Base-by-base conservation (phyloP, 2,113 vertebrate species). In the Actinemys pallida region DNA sequence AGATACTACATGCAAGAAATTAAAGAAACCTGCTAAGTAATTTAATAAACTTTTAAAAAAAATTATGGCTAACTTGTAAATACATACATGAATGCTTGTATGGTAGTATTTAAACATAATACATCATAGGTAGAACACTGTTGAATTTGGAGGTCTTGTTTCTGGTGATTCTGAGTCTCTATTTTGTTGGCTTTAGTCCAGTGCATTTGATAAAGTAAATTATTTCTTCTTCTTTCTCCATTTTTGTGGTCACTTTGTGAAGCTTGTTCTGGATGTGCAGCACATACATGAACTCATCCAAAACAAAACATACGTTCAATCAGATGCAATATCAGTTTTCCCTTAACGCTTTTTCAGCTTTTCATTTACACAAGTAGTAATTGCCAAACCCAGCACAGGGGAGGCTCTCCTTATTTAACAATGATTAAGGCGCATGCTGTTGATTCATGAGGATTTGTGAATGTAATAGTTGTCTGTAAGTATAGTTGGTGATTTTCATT, bases 331-430 rank as follows among this genome's bases (percentile, higher is more conserved):
- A 45, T 2, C 53, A 5, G 13, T 81, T 92, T 95, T 50, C 47
- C 57, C 78, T 62, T 6, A 0, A 54, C 31, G 31, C 82, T 91
- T 84, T 78, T 8, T 59, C 81, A 93, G 56, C 45, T 92, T 10
- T 1, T 72, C 89, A 93, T 83, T 94, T 87, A 84, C 76, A 49
- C 56, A 72, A 93, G 52, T 27, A 93, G 47, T 29, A 81, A 1
- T 75, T 85, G 29, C 42, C n/a, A 24, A 93, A 29, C n/a, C 24
- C 35, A 47, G 14, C 14, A 47, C 59, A 47, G n/a, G 78, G 65
- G 59, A 87, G 88, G 72, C 83, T 97, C 56, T 42, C 69, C 13
- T 86, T 83, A 65, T 86, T 96, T 90, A 78, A 50, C 50, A 57
- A 1, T n/a, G 19, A 81, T 90, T 96, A 88, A 96, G 91, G 91